Evolutionary conservation across 2,113 vertebrate species (phyloP), one percentile per base, ranked within the genome.

Genomic region (Fulmarus glacialis): DNA sequence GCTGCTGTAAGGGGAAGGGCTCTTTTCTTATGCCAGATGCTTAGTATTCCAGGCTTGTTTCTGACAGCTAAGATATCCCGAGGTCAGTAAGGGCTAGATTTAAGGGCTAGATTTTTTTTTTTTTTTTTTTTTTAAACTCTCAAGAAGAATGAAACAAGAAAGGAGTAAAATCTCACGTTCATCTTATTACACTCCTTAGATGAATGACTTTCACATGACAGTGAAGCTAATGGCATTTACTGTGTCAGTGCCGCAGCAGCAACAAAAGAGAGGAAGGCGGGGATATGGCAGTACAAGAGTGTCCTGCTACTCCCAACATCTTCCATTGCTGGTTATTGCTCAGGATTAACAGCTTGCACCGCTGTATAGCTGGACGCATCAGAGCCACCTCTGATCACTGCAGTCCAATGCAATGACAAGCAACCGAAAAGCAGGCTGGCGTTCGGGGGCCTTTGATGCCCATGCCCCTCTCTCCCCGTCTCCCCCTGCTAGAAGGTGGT

Each of bases 331-430:
- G 81, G 34, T 38, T 43, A 38, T 29, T n/a, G 60, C 34, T 89
- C 56, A 55, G 58, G 38, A 75, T 59, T 40, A 72, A 27, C 80
- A 93, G n/a, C 36, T 23, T 24, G 45, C 43, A 77, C 43, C 11
- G 7, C 40, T 45, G 22, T 0, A 70, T 43, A 73, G 34, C 40
- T 73, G 30, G 20, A 30, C 0, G 0, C 59, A 53, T 40, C 45
- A 36, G 27, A 73, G 36, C 16, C 58, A 73, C 21, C 53, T 75
- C 58, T 40, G 32, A 45, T 8, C 48, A 27, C 8, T 29, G 36
- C 40, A 45, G 40, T 20, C 40, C 34, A 29, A 9, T 6, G 32
- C 15, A 34, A 60, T 3, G 9, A 89, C 27, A 67, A 64, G 4
- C 13, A 24, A 67, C 24, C 20, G 4, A 30, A 32, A 30, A 72